phyloP scores from a whole-genome alignment of 2,888 invertebrate genomes.

The Cotesia congregata region DNA sequence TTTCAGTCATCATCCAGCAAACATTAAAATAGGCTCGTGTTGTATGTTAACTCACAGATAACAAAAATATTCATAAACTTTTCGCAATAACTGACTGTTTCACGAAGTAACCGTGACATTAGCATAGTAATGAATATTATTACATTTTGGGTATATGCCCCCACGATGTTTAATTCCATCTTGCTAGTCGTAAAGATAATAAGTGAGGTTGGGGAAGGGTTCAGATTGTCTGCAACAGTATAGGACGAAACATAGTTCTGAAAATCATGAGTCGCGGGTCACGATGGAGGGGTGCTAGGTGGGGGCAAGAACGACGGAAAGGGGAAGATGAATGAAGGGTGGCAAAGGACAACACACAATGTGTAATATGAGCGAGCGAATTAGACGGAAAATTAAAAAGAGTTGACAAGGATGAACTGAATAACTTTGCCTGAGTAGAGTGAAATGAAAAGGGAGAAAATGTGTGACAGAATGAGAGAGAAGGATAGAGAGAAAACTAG shows the following conservation, averaged over 20 bases:
- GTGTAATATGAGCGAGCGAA: neutral
- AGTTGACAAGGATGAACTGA: neutral
- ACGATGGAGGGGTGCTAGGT: neutral
- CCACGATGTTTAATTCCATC: conserved; percentile 68
- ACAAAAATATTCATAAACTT: conserved; percentile 16
- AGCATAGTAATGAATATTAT: conserved; percentile 71
- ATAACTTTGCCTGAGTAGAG: neutral
- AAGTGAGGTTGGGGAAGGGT: conserved; percentile 59
- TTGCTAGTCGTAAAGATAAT: conserved; percentile 70
- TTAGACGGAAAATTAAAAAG: neutral
- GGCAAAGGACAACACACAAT: neutral
- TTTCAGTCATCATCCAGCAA: neutral
- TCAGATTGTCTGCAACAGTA: neutral
- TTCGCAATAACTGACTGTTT: conserved; percentile 21
- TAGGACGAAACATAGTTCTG: conserved; percentile 19
- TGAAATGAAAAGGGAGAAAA: conserved; percentile 30
- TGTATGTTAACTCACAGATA: conserved; percentile 15
- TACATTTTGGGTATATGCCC: conserved; percentile 69
- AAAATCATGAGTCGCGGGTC: neutral
- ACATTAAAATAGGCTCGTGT: neutral
- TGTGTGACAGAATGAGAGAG: neutral
- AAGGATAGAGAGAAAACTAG: no score
- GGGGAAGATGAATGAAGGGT: conserved; percentile 31
- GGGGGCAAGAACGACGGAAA: neutral
- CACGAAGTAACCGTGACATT: conserved; percentile 55